Base-by-base conservation (phyloP, 2,113 vertebrate species). In the Ammodytes marinus region DNA sequence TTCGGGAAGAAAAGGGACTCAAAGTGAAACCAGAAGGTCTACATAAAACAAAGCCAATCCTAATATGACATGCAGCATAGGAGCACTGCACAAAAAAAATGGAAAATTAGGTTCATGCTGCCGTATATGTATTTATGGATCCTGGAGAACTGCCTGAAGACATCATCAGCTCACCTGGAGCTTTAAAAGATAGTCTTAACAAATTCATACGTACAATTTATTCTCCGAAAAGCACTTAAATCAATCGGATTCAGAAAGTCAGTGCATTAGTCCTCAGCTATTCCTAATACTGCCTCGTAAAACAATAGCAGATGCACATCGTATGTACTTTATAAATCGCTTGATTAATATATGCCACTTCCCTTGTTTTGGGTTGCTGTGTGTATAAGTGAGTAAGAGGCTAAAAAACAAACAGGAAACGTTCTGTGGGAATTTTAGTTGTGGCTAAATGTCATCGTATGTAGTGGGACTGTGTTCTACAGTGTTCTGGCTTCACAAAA, bases 21-120 rank as follows among this genome's bases (percentile, higher is more conserved):
- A 85, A 89, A 89, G 68, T 90, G 76, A 92, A 92, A 89, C 77
- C 89, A 91, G 86, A 91, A 89, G 88, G 70, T 81, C 77, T 60
- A 46, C 10, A 75, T 50, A 40, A 80, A 57, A 81, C 15, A 42
- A 83, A 89, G 80, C 77, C 80, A 82, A 83, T 81, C 70, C 86
- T 88, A 88, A 86, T 77, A 74, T 81, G 75, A 82, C 69, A 74
- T 73, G 68, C 58, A 84, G 75, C 49, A 64, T 73, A 81, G 35
- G 55, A 73, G 61, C 66, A 69, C 66, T 67, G 70, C 63, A 80
- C 68, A 77, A 79, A 80, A 79, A 80, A 89, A 83, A 87, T 82
- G 85, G 84, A 91, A 92, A 93, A 80, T 83, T 0, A 68, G 72
- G 80, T 57, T 87, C 71, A 80, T 59, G 43, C 59, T 82, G 69